These are phyloP conservation scores for Therioaphis trifolii DNA, from an alignment of 2,888 invertebrate genomes.

Conservation along the genomic window DNA sequence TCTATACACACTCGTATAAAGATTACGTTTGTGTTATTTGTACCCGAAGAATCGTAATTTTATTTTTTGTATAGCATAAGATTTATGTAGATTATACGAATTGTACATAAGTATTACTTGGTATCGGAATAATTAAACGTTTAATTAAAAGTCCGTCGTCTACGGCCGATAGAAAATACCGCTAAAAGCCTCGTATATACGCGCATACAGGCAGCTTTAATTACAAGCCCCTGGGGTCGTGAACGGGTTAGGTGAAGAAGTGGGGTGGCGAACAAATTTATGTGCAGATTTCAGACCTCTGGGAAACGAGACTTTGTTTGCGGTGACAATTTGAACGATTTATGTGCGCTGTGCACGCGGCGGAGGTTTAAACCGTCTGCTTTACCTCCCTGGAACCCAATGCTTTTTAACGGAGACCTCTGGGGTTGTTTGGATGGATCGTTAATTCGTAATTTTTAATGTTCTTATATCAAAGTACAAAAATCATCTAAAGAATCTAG, in stretches of 20 bases:
- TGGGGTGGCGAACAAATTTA: conserved; percentile 59
- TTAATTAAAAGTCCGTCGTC: conserved; percentile 61
- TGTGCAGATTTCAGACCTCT: conserved; percentile 62
- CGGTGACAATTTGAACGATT: conserved; percentile 63
- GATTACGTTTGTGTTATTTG: neutral
- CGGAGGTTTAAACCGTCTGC: conserved; percentile 59
- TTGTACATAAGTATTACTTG: conserved; percentile 54
- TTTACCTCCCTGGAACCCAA: conserved; percentile 40
- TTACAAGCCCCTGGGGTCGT: conserved; percentile 59
- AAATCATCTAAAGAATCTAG: conserved; percentile 17
- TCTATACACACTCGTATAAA: no score
- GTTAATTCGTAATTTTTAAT: conserved; percentile 52
- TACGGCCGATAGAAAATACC: conserved; percentile 61
- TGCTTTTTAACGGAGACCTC: conserved; percentile 48
- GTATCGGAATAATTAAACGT: conserved; percentile 62
- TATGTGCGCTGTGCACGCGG: conserved; percentile 57
- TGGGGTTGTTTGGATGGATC: conserved; percentile 26
- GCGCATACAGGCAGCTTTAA: conserved; percentile 55
- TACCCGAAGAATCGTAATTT: neutral
- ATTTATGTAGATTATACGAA: conserved; percentile 39
- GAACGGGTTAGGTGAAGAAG: conserved; percentile 36
- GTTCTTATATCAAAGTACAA: conserved; percentile 15
- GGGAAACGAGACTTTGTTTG: conserved; percentile 63
- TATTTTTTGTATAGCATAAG: conserved; percentile 7
- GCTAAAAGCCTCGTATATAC: conserved; percentile 60